These are phyloP conservation scores for Xylota segnis DNA, from an alignment of 2,888 invertebrate genomes.

Conservation along the genomic window DNA sequence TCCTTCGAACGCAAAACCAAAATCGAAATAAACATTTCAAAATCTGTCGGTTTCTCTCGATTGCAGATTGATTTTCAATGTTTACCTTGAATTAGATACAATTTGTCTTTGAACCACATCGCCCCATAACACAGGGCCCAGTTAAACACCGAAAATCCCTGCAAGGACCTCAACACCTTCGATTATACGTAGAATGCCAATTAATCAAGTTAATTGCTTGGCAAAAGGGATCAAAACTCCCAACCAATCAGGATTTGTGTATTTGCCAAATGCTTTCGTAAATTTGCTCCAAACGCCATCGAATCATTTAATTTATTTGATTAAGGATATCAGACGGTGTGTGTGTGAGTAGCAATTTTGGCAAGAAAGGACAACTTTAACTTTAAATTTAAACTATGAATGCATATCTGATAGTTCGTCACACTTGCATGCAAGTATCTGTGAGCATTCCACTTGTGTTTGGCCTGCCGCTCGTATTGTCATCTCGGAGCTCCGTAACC, in stretches of 20 bases:
- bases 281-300: no score
- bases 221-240: conserved; percentile 10
- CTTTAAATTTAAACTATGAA: no score
- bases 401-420: no score
- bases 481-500: no score
- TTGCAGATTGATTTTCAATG: background rate
- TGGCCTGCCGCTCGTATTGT: no score
- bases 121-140: background rate
- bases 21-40: background rate
- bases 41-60: background rate
- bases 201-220: conserved; percentile 27
- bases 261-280: no score
- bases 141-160: background rate
- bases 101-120: conserved; percentile 2
- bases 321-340: no score
- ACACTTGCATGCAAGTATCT: no score
- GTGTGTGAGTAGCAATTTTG: no score
- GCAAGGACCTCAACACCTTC: background rate
- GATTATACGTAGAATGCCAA: background rate
- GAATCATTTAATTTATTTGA: no score
- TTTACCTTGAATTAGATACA: background rate
- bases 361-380: no score
- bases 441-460: no score
- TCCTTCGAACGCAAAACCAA: background rate
- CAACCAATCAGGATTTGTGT: background rate